Conservation (phyloP, 2,888 invertebrate genomes). For the Willowsia nigromaculata region DNA sequence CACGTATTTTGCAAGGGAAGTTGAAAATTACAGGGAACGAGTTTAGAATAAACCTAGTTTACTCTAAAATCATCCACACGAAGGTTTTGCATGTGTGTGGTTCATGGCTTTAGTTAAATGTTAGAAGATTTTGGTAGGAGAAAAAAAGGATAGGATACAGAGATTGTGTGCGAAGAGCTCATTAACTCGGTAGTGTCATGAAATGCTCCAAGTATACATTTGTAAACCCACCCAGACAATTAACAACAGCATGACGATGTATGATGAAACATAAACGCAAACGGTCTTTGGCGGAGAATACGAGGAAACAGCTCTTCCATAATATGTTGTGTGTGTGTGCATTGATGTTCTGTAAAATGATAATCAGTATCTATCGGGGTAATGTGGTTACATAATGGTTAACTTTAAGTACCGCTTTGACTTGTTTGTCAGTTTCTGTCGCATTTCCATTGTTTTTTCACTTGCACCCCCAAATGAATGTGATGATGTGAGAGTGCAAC, state of each 20-base stretch:
- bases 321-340: not conserved
- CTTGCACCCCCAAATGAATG: not conserved
- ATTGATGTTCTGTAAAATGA: slow-evolving; percentile 6
- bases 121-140: not conserved
- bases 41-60: slow-evolving; percentile 32
- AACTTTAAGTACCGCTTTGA: slow-evolving; percentile 35
- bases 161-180: slow-evolving; percentile 61
- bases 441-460: not conserved
- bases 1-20: slow-evolving; percentile 52
- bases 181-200: slow-evolving; percentile 67
- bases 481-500: not conserved
- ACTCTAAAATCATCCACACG: slow-evolving; percentile 43
- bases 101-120: not conserved
- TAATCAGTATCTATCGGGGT: slow-evolving; percentile 4
- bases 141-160: slow-evolving; percentile 35
- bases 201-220: slow-evolving; percentile 60
- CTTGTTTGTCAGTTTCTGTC: slow-evolving; percentile 58
- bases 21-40: slow-evolving; percentile 43
- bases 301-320: slow-evolving; percentile 15
- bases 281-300: not conserved
- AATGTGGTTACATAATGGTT: slow-evolving; percentile 52
- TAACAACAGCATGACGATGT: too few species aligned
- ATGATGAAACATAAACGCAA: slow-evolving; percentile 34
- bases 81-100: slow-evolving; percentile 69
- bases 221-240: slow-evolving; percentile 63